phyloP scores from a whole-genome alignment of 1,140 invertebrate species.

The Paramacrobiotus metropolitanus region DNA sequence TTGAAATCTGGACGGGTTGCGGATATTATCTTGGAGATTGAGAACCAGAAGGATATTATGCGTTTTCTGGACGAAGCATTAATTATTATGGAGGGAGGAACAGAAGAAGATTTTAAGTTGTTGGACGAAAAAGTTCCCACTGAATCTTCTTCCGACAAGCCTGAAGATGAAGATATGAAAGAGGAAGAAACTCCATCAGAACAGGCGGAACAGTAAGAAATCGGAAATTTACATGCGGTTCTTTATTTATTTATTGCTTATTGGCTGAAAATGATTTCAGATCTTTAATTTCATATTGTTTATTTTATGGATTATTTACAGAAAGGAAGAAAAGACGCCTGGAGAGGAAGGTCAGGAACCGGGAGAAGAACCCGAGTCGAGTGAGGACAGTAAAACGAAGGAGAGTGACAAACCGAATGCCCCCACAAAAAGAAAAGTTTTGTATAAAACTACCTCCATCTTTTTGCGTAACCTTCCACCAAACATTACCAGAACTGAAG shows the following conservation, averaged over 20 bases:
- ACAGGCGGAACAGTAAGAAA: conserved; percentile 24
- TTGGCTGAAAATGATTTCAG: background rate
- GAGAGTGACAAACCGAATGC: conserved; percentile 5
- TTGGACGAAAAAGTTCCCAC: conserved; percentile 33
- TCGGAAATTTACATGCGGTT: background rate
- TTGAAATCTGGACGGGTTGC: conserved; percentile 45
- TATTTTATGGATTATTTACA: background rate
- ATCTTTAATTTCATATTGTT: background rate
- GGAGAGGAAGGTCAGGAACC: conserved; percentile 19
- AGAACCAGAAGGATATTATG: conserved; percentile 60
- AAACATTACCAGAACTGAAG: conserved; percentile 81
- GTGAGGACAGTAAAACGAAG: conserved; percentile 11
- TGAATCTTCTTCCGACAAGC: conserved; percentile 9
- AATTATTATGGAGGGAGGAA: conserved; percentile 84
- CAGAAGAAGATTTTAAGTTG: conserved; percentile 68
- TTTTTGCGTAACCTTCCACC: conserved; percentile 85
- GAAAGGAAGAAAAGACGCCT: conserved; percentile 10
- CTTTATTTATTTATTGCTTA: background rate
- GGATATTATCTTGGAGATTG: conserved; percentile 55
- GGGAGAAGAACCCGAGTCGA: conserved; percentile 20
- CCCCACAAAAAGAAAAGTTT: conserved; percentile 20
- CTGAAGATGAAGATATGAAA: conserved; percentile 18
- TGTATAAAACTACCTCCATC: conserved; percentile 85
- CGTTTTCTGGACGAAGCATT: conserved; percentile 76
- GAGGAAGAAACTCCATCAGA: conserved; percentile 23